These are phyloP conservation scores for Hydrozoanthus gracilis DNA, from an alignment of 92 coral and sea anemone species.

Conservation along the genomic window DNA sequence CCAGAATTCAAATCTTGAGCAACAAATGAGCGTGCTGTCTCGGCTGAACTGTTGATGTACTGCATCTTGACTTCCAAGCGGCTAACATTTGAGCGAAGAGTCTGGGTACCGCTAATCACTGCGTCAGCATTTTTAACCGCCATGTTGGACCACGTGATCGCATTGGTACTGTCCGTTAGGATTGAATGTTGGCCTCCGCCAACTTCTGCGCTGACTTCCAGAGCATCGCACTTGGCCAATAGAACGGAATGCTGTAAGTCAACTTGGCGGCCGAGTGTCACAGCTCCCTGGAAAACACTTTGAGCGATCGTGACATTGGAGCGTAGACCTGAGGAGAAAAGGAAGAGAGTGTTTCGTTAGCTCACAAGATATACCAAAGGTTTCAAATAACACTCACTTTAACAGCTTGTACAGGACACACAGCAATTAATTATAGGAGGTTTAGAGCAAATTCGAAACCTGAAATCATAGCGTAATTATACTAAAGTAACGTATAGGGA, in stretches of 20 bases:
- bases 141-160: slow-evolving; percentile 43
- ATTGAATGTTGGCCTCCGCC: slow-evolving; percentile 55
- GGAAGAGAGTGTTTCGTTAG: background rate
- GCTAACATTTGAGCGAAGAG: slow-evolving; percentile 57
- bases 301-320: slow-evolving; percentile 65
- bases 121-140: slow-evolving; percentile 44
- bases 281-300: slow-evolving; percentile 54
- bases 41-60: slow-evolving; percentile 66
- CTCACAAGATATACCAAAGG: no score
- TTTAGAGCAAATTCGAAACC: background rate
- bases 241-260: slow-evolving; percentile 60
- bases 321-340: slow-evolving; percentile 61
- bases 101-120: slow-evolving; percentile 50
- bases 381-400: no score
- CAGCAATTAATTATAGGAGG: no score
- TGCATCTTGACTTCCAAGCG: slow-evolving; percentile 63
- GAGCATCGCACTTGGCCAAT: slow-evolving; percentile 50
- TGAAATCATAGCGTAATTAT: no score
- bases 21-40: slow-evolving; percentile 65
- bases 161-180: slow-evolving; percentile 38
- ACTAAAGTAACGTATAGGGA: no score
- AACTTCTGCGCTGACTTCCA: slow-evolving; percentile 65
- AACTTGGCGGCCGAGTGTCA: slow-evolving; percentile 59
- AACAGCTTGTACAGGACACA: no score
- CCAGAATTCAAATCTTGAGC: slow-evolving; percentile 63